Evolutionary conservation across 2,797 vertebrate genomes (phyloP).

Genomic region (Loris lydekkerianus): DNA sequence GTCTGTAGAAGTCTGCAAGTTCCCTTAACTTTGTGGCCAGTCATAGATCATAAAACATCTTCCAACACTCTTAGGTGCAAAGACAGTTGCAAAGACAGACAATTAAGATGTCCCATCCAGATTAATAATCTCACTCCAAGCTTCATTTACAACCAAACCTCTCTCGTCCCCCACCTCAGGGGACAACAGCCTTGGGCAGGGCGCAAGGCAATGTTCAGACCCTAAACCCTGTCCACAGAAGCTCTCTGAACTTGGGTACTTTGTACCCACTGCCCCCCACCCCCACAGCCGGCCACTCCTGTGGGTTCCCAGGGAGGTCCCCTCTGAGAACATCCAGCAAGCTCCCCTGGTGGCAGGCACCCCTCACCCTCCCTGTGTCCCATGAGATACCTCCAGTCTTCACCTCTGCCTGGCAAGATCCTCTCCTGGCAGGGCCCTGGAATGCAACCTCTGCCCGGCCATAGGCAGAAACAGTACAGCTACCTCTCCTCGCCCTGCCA

Average conservation of each 20-base stretch:
- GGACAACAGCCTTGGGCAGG: background rate
- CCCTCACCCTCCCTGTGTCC: background rate
- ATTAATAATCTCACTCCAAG: slow-evolving; percentile 56
- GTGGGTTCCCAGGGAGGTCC: background rate
- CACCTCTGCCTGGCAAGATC: background rate
- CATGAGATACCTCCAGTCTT: background rate
- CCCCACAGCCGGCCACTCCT: background rate
- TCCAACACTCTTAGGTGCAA: slow-evolving; percentile 24
- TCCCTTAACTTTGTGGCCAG: background rate
- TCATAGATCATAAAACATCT: slow-evolving; percentile 59
- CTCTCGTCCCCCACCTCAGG: background rate
- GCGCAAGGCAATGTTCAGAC: background rate
- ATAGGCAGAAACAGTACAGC: background rate
- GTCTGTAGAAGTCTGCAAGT: background rate
- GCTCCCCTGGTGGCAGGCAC: background rate
- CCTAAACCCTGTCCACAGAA: background rate
- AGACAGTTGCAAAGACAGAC: background rate
- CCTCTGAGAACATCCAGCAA: background rate
- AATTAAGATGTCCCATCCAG: slow-evolving; percentile 49
- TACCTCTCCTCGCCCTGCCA: background rate
- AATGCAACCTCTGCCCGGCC: background rate
- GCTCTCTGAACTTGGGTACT: background rate
- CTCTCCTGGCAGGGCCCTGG: background rate
- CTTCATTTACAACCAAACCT: background rate
- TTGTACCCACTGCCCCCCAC: background rate